These are phyloP conservation scores for Notocelia uddmanniana DNA, from an alignment of 2,888 invertebrate species.

Conservation along the genomic window DNA sequence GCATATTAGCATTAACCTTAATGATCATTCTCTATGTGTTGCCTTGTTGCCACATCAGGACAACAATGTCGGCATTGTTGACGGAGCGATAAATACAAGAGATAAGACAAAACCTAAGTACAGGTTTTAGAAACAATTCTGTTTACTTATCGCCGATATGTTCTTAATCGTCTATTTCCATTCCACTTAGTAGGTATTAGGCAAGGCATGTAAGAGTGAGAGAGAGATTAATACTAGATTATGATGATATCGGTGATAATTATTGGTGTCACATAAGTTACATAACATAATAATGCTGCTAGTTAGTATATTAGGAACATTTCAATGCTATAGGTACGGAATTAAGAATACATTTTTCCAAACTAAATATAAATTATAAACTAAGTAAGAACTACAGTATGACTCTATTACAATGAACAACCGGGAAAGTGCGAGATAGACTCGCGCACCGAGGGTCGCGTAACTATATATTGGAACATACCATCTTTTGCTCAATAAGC, in stretches of 20 bases:
- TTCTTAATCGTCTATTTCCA: not conserved
- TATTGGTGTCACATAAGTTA: not conserved
- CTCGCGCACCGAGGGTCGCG: not conserved
- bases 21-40: too few species aligned
- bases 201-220: not conserved
- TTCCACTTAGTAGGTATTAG: not conserved
- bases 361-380: constrained; percentile 29
- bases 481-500: not conserved
- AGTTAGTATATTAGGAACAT: constrained; percentile 38
- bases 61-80: too few species aligned
- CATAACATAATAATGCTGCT: not conserved
- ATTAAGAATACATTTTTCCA: constrained; percentile 6
- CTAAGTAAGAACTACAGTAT: constrained; percentile 10
- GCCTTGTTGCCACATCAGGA: too few species aligned
- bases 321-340: constrained; percentile 16
- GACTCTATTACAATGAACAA: constrained; percentile 4
- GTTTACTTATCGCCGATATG: not conserved
- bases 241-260: not conserved
- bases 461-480: not conserved
- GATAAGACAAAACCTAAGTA: too few species aligned
- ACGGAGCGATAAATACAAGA: too few species aligned
- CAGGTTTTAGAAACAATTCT: not conserved
- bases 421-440: not conserved
- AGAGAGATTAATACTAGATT: not conserved
- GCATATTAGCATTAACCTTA: too few species aligned